These are phyloP conservation scores for Scleropages formosus DNA, from an alignment of 2,797 vertebrate species.

Conservation along the genomic window DNA sequence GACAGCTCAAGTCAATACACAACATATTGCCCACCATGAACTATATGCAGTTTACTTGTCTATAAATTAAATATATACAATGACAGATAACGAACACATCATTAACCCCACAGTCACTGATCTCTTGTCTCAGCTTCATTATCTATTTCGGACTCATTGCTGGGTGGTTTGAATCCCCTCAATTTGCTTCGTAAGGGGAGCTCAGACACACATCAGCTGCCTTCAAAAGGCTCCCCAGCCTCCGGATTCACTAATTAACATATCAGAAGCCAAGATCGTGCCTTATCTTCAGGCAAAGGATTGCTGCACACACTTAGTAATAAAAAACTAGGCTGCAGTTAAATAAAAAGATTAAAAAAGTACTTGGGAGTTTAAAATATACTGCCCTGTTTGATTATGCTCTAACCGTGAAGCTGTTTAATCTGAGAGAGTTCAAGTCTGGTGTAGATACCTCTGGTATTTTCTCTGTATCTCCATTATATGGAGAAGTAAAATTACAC, in stretches of 20 bases:
- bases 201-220: not conserved
- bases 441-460: not conserved
- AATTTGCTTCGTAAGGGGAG: not conserved
- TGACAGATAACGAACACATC: too few relatives aligned
- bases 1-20: too few relatives aligned
- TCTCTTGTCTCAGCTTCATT: not conserved
- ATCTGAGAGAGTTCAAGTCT: not conserved
- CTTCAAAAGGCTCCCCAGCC: not conserved
- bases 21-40: too few relatives aligned
- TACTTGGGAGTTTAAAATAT: not conserved
- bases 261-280: not conserved
- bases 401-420: too few relatives aligned
- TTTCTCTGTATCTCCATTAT: not conserved
- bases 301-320: not conserved
- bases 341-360: not conserved
- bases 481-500: not conserved
- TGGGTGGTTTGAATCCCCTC: not conserved
- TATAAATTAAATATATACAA: too few relatives aligned
- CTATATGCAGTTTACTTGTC: too few relatives aligned
- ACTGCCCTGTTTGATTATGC: not conserved
- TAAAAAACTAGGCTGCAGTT: not conserved
- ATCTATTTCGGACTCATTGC: not conserved
- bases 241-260: slow-evolving; percentile 1
- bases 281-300: not conserved
- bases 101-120: not conserved